Conservation (phyloP, 2,888 invertebrate species). For the Drosophila antonietae region DNA sequence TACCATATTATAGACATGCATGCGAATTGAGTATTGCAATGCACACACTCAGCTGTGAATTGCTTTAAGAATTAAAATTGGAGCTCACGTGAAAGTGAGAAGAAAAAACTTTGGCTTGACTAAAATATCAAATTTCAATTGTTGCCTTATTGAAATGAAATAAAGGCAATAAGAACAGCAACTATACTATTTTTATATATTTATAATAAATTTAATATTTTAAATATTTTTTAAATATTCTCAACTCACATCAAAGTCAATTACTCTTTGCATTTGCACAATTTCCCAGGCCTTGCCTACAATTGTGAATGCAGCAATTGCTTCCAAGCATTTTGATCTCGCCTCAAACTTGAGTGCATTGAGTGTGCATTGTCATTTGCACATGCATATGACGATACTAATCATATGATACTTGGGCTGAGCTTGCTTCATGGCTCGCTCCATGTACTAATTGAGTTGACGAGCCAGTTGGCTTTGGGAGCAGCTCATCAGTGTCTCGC, state of each 20-base stretch:
- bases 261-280: too few species aligned
- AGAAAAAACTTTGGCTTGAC: not conserved
- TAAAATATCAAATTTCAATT: not conserved
- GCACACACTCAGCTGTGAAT: not conserved
- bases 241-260: too few species aligned
- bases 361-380: not conserved
- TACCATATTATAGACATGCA: not conserved
- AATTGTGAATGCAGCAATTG: not conserved
- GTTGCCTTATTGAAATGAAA: not conserved
- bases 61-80: not conserved
- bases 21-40: not conserved
- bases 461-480: constrained; percentile 1
- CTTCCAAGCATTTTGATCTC: not conserved
- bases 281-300: too few species aligned
- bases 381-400: not conserved
- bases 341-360: not conserved
- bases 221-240: too few species aligned
- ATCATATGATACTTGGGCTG: constrained; percentile 3
- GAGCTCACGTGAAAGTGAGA: not conserved
- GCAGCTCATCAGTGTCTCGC: constrained; percentile 36
- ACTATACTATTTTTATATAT: too few species aligned
- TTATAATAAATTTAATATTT: too few species aligned
- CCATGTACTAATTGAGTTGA: constrained; percentile 45
- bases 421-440: not conserved
- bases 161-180: not conserved